Evolutionary conservation across 2,888 invertebrate species (phyloP).

Genomic region (Polyommatus icarus): DNA sequence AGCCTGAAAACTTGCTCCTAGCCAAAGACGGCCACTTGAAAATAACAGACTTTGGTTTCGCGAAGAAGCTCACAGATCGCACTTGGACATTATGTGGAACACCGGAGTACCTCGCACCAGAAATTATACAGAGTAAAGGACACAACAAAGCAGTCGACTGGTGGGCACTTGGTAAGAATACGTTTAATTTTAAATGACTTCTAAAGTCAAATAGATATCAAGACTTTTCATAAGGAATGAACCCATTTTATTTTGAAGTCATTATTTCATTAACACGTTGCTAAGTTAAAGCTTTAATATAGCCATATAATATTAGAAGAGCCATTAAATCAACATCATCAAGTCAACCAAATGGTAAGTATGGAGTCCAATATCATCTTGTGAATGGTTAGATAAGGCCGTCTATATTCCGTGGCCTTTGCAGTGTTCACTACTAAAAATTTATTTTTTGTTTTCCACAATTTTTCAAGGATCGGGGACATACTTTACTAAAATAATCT

Average conservation of each 20-base stretch:
- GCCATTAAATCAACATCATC: neutral
- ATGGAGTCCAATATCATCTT: too few relatives aligned
- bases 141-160: slow-evolving; percentile 99
- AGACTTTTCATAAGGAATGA: neutral
- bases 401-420: too few relatives aligned
- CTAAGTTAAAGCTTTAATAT: neutral
- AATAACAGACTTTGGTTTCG: slow-evolving; percentile 99
- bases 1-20: slow-evolving; percentile 96
- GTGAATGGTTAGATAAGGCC: too few relatives aligned
- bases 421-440: too few relatives aligned
- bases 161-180: slow-evolving; percentile 94
- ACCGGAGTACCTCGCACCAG: slow-evolving; percentile 97
- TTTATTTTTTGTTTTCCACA: too few relatives aligned
- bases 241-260: neutral
- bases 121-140: slow-evolving; percentile 98
- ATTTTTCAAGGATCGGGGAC: too few relatives aligned
- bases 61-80: slow-evolving; percentile 95
- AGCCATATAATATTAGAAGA: too few relatives aligned
- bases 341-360: too few relatives aligned
- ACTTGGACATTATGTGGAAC: slow-evolving; percentile 99
- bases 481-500: too few relatives aligned
- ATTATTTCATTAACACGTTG: neutral
- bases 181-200: neutral
- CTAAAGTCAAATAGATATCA: neutral
- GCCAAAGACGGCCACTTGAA: slow-evolving; percentile 97